Evolutionary conservation across 2,797 vertebrate genomes (phyloP), one percentile per base, ranked within the genome.

Genomic region (Neoniphon sammara): DNA sequence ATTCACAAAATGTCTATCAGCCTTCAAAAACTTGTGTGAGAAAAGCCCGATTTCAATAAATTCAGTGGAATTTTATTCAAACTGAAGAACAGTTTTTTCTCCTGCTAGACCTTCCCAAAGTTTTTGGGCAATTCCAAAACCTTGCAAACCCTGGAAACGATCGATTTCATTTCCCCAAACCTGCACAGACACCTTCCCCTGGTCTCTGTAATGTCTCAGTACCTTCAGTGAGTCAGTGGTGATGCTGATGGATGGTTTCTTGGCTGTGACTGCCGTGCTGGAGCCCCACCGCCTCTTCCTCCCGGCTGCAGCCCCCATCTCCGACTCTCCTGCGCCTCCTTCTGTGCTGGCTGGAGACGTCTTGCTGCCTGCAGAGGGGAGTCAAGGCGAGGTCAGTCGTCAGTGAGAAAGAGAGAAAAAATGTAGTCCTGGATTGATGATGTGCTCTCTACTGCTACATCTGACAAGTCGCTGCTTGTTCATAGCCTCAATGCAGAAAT

Each of bases 181-280:
- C 2, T 8, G 9, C 36, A 36, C 8, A 4, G 2, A 9, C 6
- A 36, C 34, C 8, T 9, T 36, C 7, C 34, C 34, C 34, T 8
- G 34, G 34, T 9, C 6, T 47, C 44, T 47, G 14, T 47, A 15
- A 18, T 1, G 17, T 6, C 50, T 44, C 54, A 7, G 47, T 93
- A 97, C 97, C 96, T 97, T 97, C 60, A 97, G 93, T 0, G 97
- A 97, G 20, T 97, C 96, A 0, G 96, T 97, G 84, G 95, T 97
- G 88, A 97, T 97, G 89, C 95, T 97, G 92, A 97, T 97, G 8
- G 96, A 97, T 0, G 96, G 96, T 71, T 97, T 97, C 94, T 97
- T 98, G 75, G 95, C 93, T 0, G 96, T 97, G 68, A 96, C 91
- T 0, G 96, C 94, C 0, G 97, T 96, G 89, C 96, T 97, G 83